Conservation (phyloP, 2,888 invertebrate species). For the Adineta ricciae region DNA sequence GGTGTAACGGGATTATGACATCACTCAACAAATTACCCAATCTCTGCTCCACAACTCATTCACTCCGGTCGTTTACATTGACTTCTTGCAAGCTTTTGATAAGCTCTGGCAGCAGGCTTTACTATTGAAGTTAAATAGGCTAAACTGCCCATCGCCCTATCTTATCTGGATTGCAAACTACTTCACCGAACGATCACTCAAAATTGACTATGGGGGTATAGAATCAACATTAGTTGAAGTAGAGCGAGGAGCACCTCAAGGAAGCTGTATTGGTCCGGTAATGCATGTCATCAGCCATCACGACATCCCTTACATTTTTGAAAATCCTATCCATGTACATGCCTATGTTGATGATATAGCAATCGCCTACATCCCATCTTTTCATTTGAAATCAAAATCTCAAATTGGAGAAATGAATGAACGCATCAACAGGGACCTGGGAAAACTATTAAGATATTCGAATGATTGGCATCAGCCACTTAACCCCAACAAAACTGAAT, state of each 20-base stretch:
- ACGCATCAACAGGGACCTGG: neutral
- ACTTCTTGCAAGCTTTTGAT: neutral
- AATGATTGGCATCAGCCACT: neutral
- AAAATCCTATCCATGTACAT: no score
- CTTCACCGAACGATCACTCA: neutral
- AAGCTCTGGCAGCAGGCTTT: neutral
- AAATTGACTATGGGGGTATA: neutral
- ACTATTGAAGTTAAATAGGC: neutral
- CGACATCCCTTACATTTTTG: no score
- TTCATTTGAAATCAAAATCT: no score
- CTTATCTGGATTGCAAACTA: neutral
- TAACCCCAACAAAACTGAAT: neutral
- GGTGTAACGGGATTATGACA: no score
- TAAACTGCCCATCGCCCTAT: neutral
- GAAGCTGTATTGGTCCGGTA: no score
- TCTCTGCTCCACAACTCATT: neutral
- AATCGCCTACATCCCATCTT: no score
- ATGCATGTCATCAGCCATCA: no score
- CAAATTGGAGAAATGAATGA: neutral
- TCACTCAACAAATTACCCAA: slow-evolving; percentile 9
- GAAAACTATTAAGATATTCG: neutral
- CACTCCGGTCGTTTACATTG: neutral
- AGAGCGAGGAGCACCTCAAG: neutral
- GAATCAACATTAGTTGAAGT: neutral
- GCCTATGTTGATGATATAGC: no score